phyloP scores from a whole-genome alignment of 2,797 vertebrate genomes.

The Chlorospingus flavigularis region DNA sequence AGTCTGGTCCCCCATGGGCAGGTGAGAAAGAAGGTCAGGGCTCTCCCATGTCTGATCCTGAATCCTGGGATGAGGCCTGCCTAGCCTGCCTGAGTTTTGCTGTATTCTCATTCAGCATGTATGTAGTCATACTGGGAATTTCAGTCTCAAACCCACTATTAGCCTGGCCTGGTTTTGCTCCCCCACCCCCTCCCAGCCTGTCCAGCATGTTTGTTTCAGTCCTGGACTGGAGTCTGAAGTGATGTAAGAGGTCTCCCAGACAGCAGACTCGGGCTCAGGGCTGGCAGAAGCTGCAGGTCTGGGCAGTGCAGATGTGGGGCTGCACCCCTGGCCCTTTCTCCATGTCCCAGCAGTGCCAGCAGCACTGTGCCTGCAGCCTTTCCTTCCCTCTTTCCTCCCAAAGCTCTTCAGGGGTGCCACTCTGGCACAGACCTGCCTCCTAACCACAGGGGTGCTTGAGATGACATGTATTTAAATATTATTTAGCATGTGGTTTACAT shows the following conservation, averaged over 20 bases:
- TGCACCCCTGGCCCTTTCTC: background rate
- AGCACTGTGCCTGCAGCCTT: accelerated
- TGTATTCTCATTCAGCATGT: background rate
- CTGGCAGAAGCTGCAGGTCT: background rate
- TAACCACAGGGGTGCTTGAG: background rate
- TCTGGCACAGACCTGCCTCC: background rate
- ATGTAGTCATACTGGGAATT: background rate
- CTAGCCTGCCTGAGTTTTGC: background rate
- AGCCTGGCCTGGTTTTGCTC: background rate
- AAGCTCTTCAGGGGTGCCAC: background rate
- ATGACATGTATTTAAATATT: background rate
- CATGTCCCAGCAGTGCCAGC: background rate
- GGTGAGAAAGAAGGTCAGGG: background rate
- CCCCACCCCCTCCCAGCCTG: background rate
- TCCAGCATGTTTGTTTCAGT: background rate
- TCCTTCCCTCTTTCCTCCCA: background rate
- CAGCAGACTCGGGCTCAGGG: accelerated
- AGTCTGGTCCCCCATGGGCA: background rate
- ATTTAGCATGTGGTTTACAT: slow-evolving; percentile 1
- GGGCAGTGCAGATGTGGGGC: background rate
- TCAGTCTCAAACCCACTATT: background rate
- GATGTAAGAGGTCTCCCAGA: background rate
- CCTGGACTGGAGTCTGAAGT: background rate
- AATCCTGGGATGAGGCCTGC: background rate
- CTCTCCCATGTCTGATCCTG: background rate